Base-by-base conservation (phyloP, 1,140 invertebrate species). In the Conopomorpha cramerella region DNA sequence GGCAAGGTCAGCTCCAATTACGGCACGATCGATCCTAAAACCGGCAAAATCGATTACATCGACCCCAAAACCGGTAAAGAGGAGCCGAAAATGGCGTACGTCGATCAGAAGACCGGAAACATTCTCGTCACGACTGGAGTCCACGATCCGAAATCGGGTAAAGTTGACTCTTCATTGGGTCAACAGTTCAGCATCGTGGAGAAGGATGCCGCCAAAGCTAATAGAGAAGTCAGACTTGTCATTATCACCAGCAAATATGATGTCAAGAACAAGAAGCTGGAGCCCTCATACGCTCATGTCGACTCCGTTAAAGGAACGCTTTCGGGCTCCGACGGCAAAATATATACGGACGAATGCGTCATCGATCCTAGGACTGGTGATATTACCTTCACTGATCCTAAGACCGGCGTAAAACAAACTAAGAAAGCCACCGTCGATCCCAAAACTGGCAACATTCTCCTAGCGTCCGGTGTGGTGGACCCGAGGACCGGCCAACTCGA, bases 161-260 rank as follows among this genome's bases (percentile, higher is more conserved):
- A 78, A 56, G 61, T 79, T 15, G 80, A 82, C 58, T 71, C 77
- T 15, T 79, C 78, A 19, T 51, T 79, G 25, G 78, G 78, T 12
- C 79, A 81, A 47, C 63, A 78, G 54, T 83, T 60, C 49, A 81
- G 58, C 47, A 74, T 79, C 34, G 71, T 77, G 3, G 77, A 77
- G 29, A 82, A 82, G 53, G 70, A 83, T 30, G 81, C 82, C 36
- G 79, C 79, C 8, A 81, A 82, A 54, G 77, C 79, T 1, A 67
- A 68, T 28, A 77, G 79, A 44, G 78, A 79, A 54, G 78, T 82
- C 28, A 71, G 55, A 59, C 67, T 83, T 39, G 60, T 82, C 17
- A 77, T 82, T 4, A 79, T 83, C 18, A 83, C 81, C 16, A 78
- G 78, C 38, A 81, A 80, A 53, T 80, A 82, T 45, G 81, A 83